These are phyloP conservation scores for Tympanoctomys barrerae DNA, from an alignment of 2,797 vertebrate species.

Conservation along the genomic window DNA sequence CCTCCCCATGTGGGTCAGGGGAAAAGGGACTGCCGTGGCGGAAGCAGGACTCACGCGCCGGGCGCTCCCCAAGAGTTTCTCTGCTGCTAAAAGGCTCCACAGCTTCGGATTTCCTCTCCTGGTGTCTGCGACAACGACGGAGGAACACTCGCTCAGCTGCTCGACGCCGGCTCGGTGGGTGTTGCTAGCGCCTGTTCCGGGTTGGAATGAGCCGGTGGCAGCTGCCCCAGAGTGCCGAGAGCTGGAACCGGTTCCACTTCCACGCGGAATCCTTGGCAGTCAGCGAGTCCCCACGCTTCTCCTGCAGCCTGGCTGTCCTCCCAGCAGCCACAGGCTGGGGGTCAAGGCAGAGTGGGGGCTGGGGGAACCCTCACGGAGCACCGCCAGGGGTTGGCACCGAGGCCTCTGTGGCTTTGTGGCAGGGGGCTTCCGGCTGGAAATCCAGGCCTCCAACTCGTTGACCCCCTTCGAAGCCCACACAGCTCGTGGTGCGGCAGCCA, in stretches of 20 bases:
- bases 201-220: conserved; percentile 66
- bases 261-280: neutral
- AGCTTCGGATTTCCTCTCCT: conserved; percentile 62
- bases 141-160: conserved; percentile 59
- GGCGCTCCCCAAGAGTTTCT: neutral
- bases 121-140: conserved; percentile 61
- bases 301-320: conserved; percentile 67
- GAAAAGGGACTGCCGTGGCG: no score
- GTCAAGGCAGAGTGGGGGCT: no score
- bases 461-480: neutral
- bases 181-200: conserved; percentile 42
- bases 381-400: neutral
- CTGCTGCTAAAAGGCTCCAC: conserved; percentile 58
- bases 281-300: conserved; percentile 5
- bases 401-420: no score
- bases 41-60: neutral
- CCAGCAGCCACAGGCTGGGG: conserved; percentile 7
- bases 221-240: conserved; percentile 45
- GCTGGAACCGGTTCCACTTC: conserved; percentile 43
- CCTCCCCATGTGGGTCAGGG: neutral
- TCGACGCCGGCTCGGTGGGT: conserved; percentile 3
- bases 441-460: neutral
- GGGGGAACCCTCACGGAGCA: neutral
- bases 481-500: neutral
- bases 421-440: neutral